Conservation (phyloP, 2,113 vertebrate species). For the Larimichthys polyactis region DNA sequence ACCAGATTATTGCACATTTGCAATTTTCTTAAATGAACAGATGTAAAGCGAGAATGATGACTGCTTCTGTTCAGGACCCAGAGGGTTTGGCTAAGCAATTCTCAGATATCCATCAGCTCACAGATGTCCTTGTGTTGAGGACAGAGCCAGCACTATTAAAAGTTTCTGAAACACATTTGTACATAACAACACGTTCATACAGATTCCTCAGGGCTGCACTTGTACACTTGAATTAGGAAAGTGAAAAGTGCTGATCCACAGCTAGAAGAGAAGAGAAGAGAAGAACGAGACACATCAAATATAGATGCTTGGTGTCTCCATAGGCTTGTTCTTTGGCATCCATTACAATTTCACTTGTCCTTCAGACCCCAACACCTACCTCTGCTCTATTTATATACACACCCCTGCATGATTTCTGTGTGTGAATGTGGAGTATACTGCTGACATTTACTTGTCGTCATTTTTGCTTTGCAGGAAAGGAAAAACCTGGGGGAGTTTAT, state of each 20-base stretch:
- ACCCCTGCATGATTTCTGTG: slow-evolving; percentile 23
- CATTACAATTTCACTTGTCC: slow-evolving; percentile 74
- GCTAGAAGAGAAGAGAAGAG: slow-evolving; percentile 4
- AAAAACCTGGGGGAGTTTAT: slow-evolving; percentile 24
- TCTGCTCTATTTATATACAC: slow-evolving; percentile 69
- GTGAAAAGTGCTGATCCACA: not conserved
- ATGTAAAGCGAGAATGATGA: slow-evolving; percentile 53
- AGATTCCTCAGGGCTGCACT: not conserved
- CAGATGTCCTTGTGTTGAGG: slow-evolving; percentile 60
- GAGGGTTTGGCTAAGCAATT: slow-evolving; percentile 62
- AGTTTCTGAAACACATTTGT: slow-evolving; percentile 32
- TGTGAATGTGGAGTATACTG: slow-evolving; percentile 16
- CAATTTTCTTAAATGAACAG: slow-evolving; percentile 62
- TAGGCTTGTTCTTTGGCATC: slow-evolving; percentile 67
- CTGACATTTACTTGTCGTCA: slow-evolving; percentile 51
- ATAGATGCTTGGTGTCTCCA: slow-evolving; percentile 46
- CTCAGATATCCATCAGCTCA: slow-evolving; percentile 65
- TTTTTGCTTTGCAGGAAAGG: slow-evolving; percentile 24
- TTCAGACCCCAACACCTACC: slow-evolving; percentile 58
- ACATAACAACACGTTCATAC: slow-evolving; percentile 25
- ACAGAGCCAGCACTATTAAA: slow-evolving; percentile 35
- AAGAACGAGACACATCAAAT: slow-evolving; percentile 33
- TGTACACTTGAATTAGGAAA: not conserved
- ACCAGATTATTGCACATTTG: slow-evolving; percentile 41
- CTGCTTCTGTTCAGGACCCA: slow-evolving; percentile 49